Percentiles rank a stretch among this genome's conserved stretches.
Evolutionary conservation across 2,113 vertebrate genomes (phyloP).

Genomic region (Probosciger aterrimus): DNA sequence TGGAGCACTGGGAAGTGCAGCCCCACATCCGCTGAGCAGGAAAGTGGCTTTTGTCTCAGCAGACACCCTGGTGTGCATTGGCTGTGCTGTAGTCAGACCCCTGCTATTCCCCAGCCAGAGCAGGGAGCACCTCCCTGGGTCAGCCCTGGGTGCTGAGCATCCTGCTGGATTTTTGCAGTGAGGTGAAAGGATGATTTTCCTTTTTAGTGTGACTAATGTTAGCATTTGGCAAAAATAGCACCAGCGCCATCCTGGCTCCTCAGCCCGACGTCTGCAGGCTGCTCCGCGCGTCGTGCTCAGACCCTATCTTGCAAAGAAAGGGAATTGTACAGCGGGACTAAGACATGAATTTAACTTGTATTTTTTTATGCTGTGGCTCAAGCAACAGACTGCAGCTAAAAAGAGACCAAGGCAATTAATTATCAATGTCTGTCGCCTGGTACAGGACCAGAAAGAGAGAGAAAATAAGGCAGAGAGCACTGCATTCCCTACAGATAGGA

Average conservation of each 20-base stretch:
- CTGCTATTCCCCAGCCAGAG: too few relatives aligned
- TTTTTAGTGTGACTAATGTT: not conserved
- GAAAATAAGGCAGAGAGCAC: not conserved
- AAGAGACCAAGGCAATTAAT: not conserved
- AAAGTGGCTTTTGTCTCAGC: not conserved
- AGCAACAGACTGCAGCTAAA: not conserved
- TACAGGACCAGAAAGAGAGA: not conserved
- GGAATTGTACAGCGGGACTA: not conserved
- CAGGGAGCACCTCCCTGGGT: not conserved
- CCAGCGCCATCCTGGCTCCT: not conserved
- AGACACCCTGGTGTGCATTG: fast-evolving
- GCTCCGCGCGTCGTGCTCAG: not conserved
- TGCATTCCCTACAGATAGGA: not conserved
- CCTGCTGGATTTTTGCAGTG: not conserved
- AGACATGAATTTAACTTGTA: not conserved
- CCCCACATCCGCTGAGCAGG: not conserved
- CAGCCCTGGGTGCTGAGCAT: not conserved
- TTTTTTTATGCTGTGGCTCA: not conserved
- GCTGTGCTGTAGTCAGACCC: not conserved
- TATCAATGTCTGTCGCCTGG: not conserved
- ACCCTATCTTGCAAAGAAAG: not conserved
- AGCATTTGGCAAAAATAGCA: not conserved
- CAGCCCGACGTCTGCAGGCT: not conserved
- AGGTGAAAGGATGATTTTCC: not conserved
- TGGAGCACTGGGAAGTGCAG: fast-evolving